Base-by-base conservation (phyloP, 2,797 vertebrate species). In the Selene dorsalis region DNA sequence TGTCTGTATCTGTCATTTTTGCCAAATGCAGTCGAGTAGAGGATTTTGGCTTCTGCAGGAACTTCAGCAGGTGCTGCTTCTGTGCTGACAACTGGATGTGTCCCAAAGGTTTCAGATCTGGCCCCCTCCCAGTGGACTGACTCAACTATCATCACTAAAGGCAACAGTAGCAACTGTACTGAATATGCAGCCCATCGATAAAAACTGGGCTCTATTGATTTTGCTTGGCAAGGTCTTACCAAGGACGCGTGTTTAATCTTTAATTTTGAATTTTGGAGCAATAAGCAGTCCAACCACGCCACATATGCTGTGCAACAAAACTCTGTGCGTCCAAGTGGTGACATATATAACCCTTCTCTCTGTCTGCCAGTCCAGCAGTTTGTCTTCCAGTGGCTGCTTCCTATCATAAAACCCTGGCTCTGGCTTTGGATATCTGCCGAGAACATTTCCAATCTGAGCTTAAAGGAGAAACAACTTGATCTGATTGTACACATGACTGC, bases 401-500 rank as follows among this genome's bases (percentile, higher is more conserved):
- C 80, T 39, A 70, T 89, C 83, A 84, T 45, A 72, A 87, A 83
- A 56, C 45, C 63, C 55, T 4, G 0, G 79, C 86, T 83, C 75
- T 28, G 55, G 61, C 76, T 78, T 67, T 75, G 89, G 77, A 84
- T 47, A 72, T 91, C 78, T 76, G 85, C 81, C 59, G 13, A 74
- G 79, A 85, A 84, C 59, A 73, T 84, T 89, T 89, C 77, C 81
- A 76, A 79, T 79, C 77, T 77, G 75, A 78, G 82, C 66, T 91
- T 67, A 59, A 80, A 87, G 77, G 75, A 86, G 75, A 87, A 90
- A 79, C 75, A 77, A 90, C 75, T 85, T 92, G 92, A 93, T 93
- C 85, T 85, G 89, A 94, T 93, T 89, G 91, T 86, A 90, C 93
- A 92, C 90, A 89, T 89, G 91, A 93, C 89, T 90, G 88, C 82